Base-by-base conservation (phyloP, 2,797 vertebrate species). In the Gorsachius magnificus region DNA sequence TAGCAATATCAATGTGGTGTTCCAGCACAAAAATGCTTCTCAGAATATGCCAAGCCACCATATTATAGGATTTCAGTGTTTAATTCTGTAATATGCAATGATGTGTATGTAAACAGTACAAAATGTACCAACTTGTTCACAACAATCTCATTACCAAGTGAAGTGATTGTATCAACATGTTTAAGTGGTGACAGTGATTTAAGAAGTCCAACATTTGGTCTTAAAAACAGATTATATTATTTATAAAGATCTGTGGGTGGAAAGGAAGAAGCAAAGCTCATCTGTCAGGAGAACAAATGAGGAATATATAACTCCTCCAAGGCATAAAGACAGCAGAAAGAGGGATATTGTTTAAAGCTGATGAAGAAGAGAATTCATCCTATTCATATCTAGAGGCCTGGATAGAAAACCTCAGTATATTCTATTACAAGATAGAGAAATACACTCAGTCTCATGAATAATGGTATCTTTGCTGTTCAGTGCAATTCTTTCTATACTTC, bases 211-310 rank as follows among this genome's bases (percentile, higher is more conserved):
- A 80, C 79, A 96, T 96, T 96, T 92, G 91, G 95, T 96, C 94
- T 96, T 90, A 93, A 94, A 96, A 97, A 36, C 87, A 93, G 82
- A 95, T 74, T 83, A 79, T 64, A 92, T 91, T 94, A 93, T 96
- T 96, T 96, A 95, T 93, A 95, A 96, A 95, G 93, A 95, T 83
- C 94, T 48, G 91, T 94, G 88, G 94, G 93, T 93, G 96, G 93
- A 94, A 96, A 96, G 54, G 78, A 93, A 95, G 93, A 79, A 83
- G 88, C 72, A 89, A 94, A 93, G 61, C 93, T 95, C 77, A 88
- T 94, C 90, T 89, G 91, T 96, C 85, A 90, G 56, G 50, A 93
- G 94, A 95, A 96, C 78, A 91, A 84, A 94, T 43, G 89, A 72
- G 26, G 71, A 81, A 91, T 76, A 70, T 14, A 56, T 79, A 89